Base-by-base conservation (phyloP, 2,888 invertebrate genomes). In the Stenolophus ochropezus region DNA sequence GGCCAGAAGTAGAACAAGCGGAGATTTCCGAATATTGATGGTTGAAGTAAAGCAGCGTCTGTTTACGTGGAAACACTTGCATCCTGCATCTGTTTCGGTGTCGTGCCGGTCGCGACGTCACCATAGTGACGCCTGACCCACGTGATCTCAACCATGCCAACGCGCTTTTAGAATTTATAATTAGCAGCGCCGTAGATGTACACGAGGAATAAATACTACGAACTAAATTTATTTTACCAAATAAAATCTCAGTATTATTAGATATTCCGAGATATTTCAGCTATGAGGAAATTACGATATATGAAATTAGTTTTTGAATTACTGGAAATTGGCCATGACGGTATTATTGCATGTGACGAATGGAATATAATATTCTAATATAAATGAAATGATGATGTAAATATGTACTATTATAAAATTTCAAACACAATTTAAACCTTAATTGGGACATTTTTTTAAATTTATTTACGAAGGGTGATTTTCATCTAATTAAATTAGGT, bases 1-100 rank as follows among this genome's bases (percentile, higher is more conserved):
- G 20, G 79, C 79, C 79, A 79, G 65, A 79, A 53, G 27, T 79
- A 69, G 51, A 79, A 79, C 79, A 71, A 27, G 65, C 23, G 23
- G 77, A 77, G 58, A 77, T 77, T 77, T 61, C 33, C 23, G 51
- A 71, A 51, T 79, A 79, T 79, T 53, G 79, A 79, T 71, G 69
- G 69, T 69, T 69, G 27, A 20, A 6, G 71, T 51, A 71, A 79
- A 79, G 71, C 61, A 25, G 16, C 21, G 27, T 65, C 16, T 76
- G 76, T 76, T 76, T 76, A 79, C 77, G 47, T 58, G 14, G 23
- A 75, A 18, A 51, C 49, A 74, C 8, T 27, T 14, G 25, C 20
- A 5, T 23, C 33, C 16, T 73, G 73, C 49, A 73, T 73, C 73
- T 73, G 73, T 18, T 49, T 47, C 21, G 11, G 33, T 1, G 11